These are phyloP conservation scores for Holotrichia oblita DNA, from an alignment of 1,140 invertebrate genomes.

Conservation along the genomic window DNA sequence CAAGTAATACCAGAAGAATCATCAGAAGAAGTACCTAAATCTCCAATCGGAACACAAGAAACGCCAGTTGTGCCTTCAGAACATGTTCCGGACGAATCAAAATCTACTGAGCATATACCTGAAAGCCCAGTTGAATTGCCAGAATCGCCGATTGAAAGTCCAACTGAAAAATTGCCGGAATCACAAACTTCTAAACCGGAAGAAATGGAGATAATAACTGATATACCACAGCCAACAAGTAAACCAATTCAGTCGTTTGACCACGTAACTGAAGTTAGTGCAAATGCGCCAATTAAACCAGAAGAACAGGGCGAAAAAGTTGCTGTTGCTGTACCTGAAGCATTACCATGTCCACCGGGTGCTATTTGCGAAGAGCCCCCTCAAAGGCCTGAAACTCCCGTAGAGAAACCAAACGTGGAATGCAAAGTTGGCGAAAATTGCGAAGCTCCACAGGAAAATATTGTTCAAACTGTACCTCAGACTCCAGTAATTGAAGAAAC, in stretches of 20 bases:
- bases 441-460: background rate
- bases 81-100: background rate
- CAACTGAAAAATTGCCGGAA: constrained; percentile 6
- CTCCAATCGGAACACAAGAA: constrained; percentile 37
- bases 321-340: constrained; percentile 22
- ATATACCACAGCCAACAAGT: constrained; percentile 26
- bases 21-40: constrained; percentile 33
- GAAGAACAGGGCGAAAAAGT: background rate
- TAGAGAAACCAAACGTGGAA: background rate
- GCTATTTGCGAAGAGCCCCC: background rate
- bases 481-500: constrained; percentile 40
- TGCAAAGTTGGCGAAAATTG: background rate
- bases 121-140: too few relatives aligned
- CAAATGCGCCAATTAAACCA: constrained; percentile 35
- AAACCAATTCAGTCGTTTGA: constrained; percentile 41
- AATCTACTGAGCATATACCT: background rate
- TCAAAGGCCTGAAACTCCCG: background rate
- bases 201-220: constrained; percentile 31
- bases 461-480: background rate
- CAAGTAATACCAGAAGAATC: too few relatives aligned
- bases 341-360: constrained; percentile 5
- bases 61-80: background rate
- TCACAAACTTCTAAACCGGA: constrained; percentile 42
- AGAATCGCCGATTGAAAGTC: too few relatives aligned
- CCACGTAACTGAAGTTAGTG: constrained; percentile 37